Base-by-base conservation (phyloP, 2,888 invertebrate species). In the Plebejus anna region DNA sequence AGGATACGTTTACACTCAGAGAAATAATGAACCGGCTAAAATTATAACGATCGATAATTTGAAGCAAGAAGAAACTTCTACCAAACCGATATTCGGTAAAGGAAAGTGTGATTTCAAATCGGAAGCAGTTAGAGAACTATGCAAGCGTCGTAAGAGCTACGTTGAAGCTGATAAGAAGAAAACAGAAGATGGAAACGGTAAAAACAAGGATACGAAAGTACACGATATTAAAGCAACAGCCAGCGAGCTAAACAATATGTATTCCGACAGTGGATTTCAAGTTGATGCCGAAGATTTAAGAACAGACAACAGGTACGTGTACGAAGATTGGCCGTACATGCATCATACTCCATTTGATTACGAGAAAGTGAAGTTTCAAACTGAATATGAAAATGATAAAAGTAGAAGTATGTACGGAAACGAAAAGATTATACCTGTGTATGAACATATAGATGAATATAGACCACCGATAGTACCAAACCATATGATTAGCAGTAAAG, bases 241-340 rank as follows among this genome's bases (percentile, higher is more conserved):
- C 7, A 80, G 79, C n/a, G 82, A 86, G 42, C 78, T 79, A 11
- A 77, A 83, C 75, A 81, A 81, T 22, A 82, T 83, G 16, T 77
- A 78, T 22, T 79, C 80, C 9, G 83, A 86, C 51, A 13, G 51
- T 55, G 73, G 73, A 11, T 89, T 87, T 76, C 86, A 84, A 32
- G 79, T 84, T 6, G 90, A 92, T 73, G 87, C 89, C 57, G 88
- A 91, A 70, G 91, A 92, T 76, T 77, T 91, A 4, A 86, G 88
- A 80, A 87, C 86, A 1, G 88, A 86, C 79, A 84, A 86, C 16
- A 84, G 84, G 79, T 85, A 80, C 73, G 76, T 83, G 9, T 89
- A 88, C 66, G 86, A 88, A 47, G 84, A 79, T 75, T 90, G 89
- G 89, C 91, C 92, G 1, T 88, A 87, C 76, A 86, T 85, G 61